These are phyloP conservation scores for Octopus sinensis DNA, from an alignment of 1,140 invertebrate genomes.

Conservation along the genomic window DNA sequence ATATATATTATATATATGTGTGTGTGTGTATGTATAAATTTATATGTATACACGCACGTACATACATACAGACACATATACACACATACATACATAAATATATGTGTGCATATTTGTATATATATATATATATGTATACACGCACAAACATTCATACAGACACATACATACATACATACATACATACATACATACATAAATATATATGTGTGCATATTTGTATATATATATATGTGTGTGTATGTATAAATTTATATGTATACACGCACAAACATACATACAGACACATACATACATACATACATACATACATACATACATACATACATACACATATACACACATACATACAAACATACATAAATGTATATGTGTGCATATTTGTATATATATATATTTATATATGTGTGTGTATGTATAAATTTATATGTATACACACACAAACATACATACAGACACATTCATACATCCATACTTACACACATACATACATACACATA, in stretches of 20 bases:
- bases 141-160: too few species aligned
- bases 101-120: too few species aligned
- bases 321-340: not conserved
- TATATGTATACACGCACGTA: not conserved
- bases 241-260: not conserved
- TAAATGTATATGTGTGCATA: not conserved
- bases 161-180: too few species aligned
- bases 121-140: too few species aligned
- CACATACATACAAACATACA: not conserved
- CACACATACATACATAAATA: not conserved
- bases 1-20: too few species aligned
- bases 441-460: too few species aligned
- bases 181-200: not conserved
- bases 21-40: not conserved
- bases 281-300: too few species aligned
- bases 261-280: too few species aligned
- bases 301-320: not conserved
- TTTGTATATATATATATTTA: not conserved
- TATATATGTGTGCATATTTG: too few species aligned
- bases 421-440: too few species aligned
- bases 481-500: not conserved
- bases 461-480: too few species aligned
- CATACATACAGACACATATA: not conserved
- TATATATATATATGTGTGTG: too few species aligned
- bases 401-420: not conserved